These are phyloP conservation scores for Melanotaenia pygmaea DNA, from an alignment of 2,797 vertebrate genomes.

Conservation along the genomic window DNA sequence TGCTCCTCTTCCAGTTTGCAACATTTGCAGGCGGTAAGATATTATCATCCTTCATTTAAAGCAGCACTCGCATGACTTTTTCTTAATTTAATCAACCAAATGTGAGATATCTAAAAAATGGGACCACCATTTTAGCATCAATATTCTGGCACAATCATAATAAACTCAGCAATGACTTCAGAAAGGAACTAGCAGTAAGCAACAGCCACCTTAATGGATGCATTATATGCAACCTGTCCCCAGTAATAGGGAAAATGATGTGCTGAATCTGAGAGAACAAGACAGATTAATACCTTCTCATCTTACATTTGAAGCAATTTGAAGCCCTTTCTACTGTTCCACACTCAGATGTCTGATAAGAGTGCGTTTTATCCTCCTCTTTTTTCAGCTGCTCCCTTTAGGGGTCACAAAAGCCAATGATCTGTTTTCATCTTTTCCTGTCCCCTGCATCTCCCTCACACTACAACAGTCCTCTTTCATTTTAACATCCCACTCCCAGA, in stretches of 20 bases:
- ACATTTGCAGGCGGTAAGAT: not conserved
- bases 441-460: not conserved
- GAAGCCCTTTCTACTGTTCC: slow-evolving; percentile 15
- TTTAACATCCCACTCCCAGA: not conserved
- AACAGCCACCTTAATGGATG: slow-evolving; percentile 10
- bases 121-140: slow-evolving; percentile 15
- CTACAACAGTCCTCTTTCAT: not conserved
- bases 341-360: slow-evolving; percentile 12
- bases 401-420: not conserved
- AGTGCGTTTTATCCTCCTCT: slow-evolving; percentile 1
- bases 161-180: slow-evolving; percentile 40
- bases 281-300: slow-evolving; percentile 27
- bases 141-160: slow-evolving; percentile 26
- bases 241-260: slow-evolving; percentile 23
- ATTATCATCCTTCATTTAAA: slow-evolving; percentile 29
- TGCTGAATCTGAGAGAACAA: slow-evolving; percentile 25
- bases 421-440: not conserved
- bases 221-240: slow-evolving; percentile 28
- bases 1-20: not conserved
- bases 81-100: slow-evolving; percentile 43
- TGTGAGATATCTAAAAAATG: slow-evolving; percentile 28
- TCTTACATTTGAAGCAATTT: slow-evolving; percentile 26
- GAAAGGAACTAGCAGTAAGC: slow-evolving; percentile 31
- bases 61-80: slow-evolving; percentile 13
- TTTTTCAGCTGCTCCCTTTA: not conserved